Percentiles rank a stretch among this genome's conserved stretches.
phyloP scores from a whole-genome alignment of 64 coral and sea anemone species.

The Pachyseris speciosa region DNA sequence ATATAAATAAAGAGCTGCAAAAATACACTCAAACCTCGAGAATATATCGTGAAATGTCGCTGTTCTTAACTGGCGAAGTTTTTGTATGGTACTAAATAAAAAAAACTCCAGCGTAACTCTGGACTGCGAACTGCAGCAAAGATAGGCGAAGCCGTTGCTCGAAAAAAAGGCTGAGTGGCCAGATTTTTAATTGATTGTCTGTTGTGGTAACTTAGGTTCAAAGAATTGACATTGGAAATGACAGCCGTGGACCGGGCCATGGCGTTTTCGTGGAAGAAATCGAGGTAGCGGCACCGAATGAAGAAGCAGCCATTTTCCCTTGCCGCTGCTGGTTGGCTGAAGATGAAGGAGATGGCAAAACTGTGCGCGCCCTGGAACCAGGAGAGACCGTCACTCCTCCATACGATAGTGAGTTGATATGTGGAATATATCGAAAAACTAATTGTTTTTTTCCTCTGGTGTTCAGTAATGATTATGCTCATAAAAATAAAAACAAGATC shows the following conservation, averaged over 20 bases:
- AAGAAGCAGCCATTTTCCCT: constrained; percentile 75
- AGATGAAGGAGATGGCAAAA: constrained; percentile 82
- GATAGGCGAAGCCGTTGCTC: too few species aligned
- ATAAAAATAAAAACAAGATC: neutral
- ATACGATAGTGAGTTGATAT: constrained; percentile 84
- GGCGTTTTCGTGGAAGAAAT: constrained; percentile 92
- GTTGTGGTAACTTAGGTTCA: constrained; percentile 48
- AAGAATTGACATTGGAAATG: constrained; percentile 89
- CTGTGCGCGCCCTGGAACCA: constrained; percentile 64
- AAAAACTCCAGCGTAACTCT: too few species aligned
- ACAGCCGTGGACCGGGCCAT: constrained; percentile 84
- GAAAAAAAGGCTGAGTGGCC: too few species aligned
- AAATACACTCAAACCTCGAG: neutral
- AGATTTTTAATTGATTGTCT: neutral
- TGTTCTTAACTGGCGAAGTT: too few species aligned
- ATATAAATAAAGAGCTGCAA: neutral
- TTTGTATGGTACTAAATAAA: too few species aligned
- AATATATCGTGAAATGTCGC: neutral
- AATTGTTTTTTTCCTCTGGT: too few species aligned
- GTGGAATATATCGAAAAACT: too few species aligned
- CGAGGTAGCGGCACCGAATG: constrained; percentile 65
- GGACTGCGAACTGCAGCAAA: too few species aligned
- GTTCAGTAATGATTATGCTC: too few species aligned
- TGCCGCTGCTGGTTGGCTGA: constrained; percentile 94
- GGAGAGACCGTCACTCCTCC: constrained; percentile 67